Base-by-base conservation (phyloP, 2,113 vertebrate genomes). In the Nothocercus nigrocapillus region DNA sequence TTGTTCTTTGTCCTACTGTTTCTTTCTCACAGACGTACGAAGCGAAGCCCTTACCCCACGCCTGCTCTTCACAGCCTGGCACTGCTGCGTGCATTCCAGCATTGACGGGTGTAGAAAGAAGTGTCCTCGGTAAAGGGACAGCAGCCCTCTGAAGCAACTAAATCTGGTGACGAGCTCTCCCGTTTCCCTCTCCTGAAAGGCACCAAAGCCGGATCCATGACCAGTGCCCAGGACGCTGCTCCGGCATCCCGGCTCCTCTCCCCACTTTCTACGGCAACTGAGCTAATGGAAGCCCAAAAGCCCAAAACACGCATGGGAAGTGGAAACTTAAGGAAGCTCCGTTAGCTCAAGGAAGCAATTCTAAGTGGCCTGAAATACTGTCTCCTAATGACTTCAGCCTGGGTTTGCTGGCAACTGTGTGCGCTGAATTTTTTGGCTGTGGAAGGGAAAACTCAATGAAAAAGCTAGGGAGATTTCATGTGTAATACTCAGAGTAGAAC, bases 321-420 rank as follows among this genome's bases (percentile, higher is more conserved):
- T 13, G 82, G 69, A 93, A 92, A 90, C 93, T 91, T 79, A 62
- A 84, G 58, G 45, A 25, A 82, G 34, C 58, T 89, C 75, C 83
- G 66, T 82, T 90, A 63, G 63, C 76, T 84, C 42, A 85, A 92
- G 81, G 82, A 90, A 92, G 40, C 66, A 85, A 53, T 92, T 89
- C 54, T 44, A 82, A 87, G 36, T 25, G 45, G 27, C 5, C 44
- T 73, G 66, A 94, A 92, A 38, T 67, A 49, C 32, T 67, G 61
- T 75, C 81, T 95, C 62, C 38, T 82, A 69, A 67, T 24, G 42
- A 80, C 58, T 64, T 70, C 34, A 18, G 51, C 69, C 79, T 76
- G 62, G 19, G 76, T 94, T 93, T 92, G 56, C 38, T 14, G 40
- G 34, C 42, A 79, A 27, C 24, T 18, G 16, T 42, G 32, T 14